Base-by-base conservation (phyloP, 92 coral and sea anemone genomes). In the Nematostella vectensis region DNA sequence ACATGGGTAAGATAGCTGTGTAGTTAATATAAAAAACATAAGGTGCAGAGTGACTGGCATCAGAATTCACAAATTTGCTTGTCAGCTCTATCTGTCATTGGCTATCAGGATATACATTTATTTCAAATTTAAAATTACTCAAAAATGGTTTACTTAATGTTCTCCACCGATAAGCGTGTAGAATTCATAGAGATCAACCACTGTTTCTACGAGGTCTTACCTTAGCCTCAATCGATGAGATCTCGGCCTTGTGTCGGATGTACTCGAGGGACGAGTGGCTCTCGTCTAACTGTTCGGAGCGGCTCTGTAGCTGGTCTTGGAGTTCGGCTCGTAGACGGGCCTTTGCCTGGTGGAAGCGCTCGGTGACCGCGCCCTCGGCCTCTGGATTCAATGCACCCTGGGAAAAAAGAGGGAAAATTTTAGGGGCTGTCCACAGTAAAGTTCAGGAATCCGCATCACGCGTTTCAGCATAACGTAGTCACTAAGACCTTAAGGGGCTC, bases 371-470 rank as follows among this genome's bases (percentile, higher is more conserved):
- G 20, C 77, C 85, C 33, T 91, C 98, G 10, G 98, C 98, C 31
- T 91, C 98, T 17, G 98, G 95, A 70, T 91, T 91, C 44, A 91
- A 48, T 28, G 98, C 98, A 12, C 95, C 98, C 95, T 89, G 31
- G 15, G 13, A 30, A 33, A 22, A 26, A 37, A 25, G 50, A 13
- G 3, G 16, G 3, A 61, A 63, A 24, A 33, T 33, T 6, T 6
- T 6, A 15, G 6, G 40, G 40, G 40, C 40, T 33, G 8, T 15
- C 15, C 15, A 33, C 40, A 33, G n/a, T n/a, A 33, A 33, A 33
- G 40, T 33, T 33, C 40, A 33, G 15, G 15, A 15, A 33, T 15
- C 6, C 40, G 40, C 40, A 15, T 6, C 15, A 33, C 40, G 40
- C 40, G 6, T n/a, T n/a, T n/a, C n/a, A n/a, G n/a, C n/a, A n/a